Evolutionary conservation across 2,888 invertebrate species (phyloP), one percentile per base, ranked within the genome.

Genomic region (Dascillus cervinus): DNA sequence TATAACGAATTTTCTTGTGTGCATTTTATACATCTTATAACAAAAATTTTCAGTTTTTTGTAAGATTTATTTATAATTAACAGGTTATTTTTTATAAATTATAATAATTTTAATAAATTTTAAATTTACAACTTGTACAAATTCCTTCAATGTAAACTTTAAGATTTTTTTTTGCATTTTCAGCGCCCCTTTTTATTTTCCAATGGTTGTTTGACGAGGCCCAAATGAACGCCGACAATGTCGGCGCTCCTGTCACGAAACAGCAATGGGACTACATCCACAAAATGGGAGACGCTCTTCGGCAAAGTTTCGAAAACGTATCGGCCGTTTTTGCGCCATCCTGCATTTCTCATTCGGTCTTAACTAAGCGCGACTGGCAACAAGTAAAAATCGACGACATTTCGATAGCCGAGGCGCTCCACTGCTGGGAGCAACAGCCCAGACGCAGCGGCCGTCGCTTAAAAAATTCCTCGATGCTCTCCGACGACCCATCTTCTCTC

Each of bases 131-230:
- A n/a, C 13, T 17, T 17, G 8, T 17, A 17, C 3, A 8, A 27
- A 27, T 27, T 4, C 4, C 4, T 32, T 12, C 8, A 23, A 13
- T n/a, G n/a, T n/a, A 17, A 17, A 17, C 17, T 17, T 4, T 17
- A 17, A 17, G 17, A 6, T 6, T 17, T 17, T 17, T 17, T 17
- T 17, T 17, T n/a, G n/a, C n/a, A 35, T 32, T 32, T 62, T 22
- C 62, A 79, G 92, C 87, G 28, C 90, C 92, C 0, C 71, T 94
- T 13, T 95, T 94, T 60, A 82, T 95, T 12, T 89, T 94, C 60
- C 94, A 94, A 73, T 92, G 91, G 79, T 71, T 94, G 27, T 94
- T 91, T 61, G 94, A 95, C 60, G 91, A 92, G 56, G 92, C 92
- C 2, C 94, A 94, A 68, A 81, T 95, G 73, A 80, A 86, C 14